These are phyloP conservation scores for Aleadryas rufinucha DNA, from an alignment of 2,113 vertebrate genomes.

Conservation along the genomic window DNA sequence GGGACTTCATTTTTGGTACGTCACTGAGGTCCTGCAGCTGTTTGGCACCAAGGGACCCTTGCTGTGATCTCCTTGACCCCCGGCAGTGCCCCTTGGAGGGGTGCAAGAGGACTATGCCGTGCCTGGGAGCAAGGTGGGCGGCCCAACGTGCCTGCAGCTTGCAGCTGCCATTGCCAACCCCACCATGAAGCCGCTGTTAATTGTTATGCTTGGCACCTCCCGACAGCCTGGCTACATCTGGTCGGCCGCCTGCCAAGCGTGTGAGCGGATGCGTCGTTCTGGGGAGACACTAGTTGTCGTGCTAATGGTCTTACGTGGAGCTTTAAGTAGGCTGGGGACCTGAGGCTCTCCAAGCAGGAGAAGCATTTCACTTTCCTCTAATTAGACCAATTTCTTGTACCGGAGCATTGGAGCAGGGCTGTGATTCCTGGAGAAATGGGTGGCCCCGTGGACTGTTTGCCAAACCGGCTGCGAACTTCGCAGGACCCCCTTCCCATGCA, in stretches of 20 bases:
- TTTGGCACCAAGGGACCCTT: background rate
- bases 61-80: background rate
- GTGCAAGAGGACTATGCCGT: background rate
- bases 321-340: conserved; percentile 11
- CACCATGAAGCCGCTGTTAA: background rate
- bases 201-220: conserved; percentile 39
- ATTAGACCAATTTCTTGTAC: background rate
- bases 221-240: conserved; percentile 5
- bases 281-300: background rate
- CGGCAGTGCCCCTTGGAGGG: background rate
- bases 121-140: background rate
- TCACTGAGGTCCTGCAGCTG: background rate
- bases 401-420: background rate
- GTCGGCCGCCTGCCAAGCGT: background rate
- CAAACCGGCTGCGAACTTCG: accelerated
- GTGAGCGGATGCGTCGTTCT: background rate
- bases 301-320: background rate
- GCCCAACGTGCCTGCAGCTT: accelerated
- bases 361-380: background rate
- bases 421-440: background rate
- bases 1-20: background rate
- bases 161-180: background rate
- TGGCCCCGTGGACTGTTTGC: accelerated
- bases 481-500: background rate
- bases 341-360: background rate